Conservation (phyloP, 2,797 vertebrate species). For the Hoplostethus atlanticus region DNA sequence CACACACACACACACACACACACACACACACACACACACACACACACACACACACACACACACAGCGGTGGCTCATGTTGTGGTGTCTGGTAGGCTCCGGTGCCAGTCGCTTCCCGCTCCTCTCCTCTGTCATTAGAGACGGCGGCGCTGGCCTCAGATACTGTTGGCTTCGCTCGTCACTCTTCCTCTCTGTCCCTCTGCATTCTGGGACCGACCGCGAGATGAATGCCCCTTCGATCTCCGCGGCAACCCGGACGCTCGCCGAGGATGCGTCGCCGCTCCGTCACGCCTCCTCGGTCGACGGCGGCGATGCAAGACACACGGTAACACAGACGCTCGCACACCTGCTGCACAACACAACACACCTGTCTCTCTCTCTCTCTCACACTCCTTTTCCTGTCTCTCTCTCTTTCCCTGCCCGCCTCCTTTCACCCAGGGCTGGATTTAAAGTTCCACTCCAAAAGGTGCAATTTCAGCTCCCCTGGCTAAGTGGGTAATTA, state of each 20-base stretch:
- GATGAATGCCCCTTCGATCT: conserved; percentile 19
- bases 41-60: conserved; percentile 9
- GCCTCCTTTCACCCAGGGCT: conserved; percentile 64
- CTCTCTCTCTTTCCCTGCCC: conserved; percentile 43
- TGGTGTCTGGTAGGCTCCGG: conserved; percentile 62
- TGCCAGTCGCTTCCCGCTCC: conserved; percentile 62
- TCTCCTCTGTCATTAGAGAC: conserved; percentile 69
- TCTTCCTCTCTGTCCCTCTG: conserved; percentile 26
- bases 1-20: too few species aligned
- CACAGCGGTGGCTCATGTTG: conserved; percentile 59
- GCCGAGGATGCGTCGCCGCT: too few species aligned
- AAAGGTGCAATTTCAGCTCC: conserved; percentile 78
- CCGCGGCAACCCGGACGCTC: background rate
- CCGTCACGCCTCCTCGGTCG: too few species aligned
- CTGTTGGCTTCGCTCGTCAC: conserved; percentile 42
- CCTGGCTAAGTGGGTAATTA: conserved; percentile 80
- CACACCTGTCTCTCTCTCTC: conserved; percentile 25
- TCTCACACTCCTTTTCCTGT: conserved; percentile 31
- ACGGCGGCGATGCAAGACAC: too few species aligned
- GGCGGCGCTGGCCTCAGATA: conserved; percentile 41
- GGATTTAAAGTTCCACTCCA: conserved; percentile 74
- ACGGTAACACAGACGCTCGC: background rate
- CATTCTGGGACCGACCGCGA: conserved; percentile 39
- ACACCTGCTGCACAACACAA: conserved; percentile 57
- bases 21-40: background rate